Evolutionary conservation across 2,797 vertebrate genomes (phyloP), one percentile per base, ranked within the genome.

Genomic region (Girardinus metallicus): DNA sequence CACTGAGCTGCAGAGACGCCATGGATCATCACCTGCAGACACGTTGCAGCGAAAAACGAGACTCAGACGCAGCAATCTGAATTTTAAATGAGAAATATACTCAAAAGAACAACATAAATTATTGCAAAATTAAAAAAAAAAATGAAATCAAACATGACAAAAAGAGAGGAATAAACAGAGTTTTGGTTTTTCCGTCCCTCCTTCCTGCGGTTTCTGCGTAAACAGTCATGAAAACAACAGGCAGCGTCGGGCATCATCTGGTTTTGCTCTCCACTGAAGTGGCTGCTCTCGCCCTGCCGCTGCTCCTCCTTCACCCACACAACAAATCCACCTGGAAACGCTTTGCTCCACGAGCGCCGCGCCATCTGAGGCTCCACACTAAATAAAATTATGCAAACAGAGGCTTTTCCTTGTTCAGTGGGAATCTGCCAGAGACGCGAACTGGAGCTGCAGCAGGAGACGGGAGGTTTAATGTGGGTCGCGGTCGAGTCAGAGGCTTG

Each of bases 341-440:
- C 44, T 66, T 4, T 68, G 66, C 39, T 43, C 39, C 36, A 5
- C 1, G 21, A 41, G 64, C 16, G 62, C 46, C 5, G 77, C 31
- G 12, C 23, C 46, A 11, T 75, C 2, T 34, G 18, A 71, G 75
- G 64, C 47, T 34, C 39, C 18, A 16, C 15, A 55, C 73, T 68
- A 46, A 68, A 53, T 79, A 43, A 74, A 77, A 47, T 31, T 46
- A 83, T 73, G 51, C 74, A 51, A 82, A 51, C 72, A 53, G 47
- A n/a, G 36, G 11, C 21, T 36, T 34, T 39, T 29, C 29, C 82
- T 77, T 84, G 81, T 83, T 86, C 72, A 21, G 49, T 18, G 75
- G 75, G 80, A 72, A 7, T 60, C n/a, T 1, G 44, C 29, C 55
- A 73, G 64, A 71, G 31, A 29, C 47, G 26, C 41, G 26, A 66